Conservation (phyloP, 2,113 vertebrate species). For the Grammomys dolichurus region DNA sequence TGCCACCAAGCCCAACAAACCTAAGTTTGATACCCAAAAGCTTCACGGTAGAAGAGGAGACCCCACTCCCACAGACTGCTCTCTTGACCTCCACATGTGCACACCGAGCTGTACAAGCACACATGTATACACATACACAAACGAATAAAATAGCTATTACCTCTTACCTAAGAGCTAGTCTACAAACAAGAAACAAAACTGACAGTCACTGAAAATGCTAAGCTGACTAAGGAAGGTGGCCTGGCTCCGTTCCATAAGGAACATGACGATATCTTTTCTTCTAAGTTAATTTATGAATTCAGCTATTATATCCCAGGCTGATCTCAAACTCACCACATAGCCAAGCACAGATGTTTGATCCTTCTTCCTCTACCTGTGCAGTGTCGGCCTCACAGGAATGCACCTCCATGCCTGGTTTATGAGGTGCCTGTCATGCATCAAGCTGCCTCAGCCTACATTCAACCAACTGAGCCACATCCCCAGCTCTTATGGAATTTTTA, state of each 20-base stretch:
- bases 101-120: too few relatives aligned
- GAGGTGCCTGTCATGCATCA: neutral
- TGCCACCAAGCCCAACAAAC: neutral
- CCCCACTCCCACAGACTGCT: neutral
- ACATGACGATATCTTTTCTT: conserved; percentile 32
- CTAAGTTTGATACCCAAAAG: neutral
- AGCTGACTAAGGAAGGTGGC: neutral
- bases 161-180: conserved; percentile 9
- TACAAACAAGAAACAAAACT: conserved; percentile 47
- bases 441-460: too few relatives aligned
- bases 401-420: neutral
- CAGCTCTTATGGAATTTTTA: neutral
- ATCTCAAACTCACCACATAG: neutral
- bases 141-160: neutral
- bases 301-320: neutral
- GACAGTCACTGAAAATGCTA: neutral
- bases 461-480: neutral
- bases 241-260: neutral
- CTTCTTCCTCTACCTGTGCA: neutral
- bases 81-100: neutral
- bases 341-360: neutral
- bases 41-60: neutral
- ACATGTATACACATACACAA: neutral
- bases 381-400: too few relatives aligned
- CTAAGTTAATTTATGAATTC: conserved; percentile 25